Evolutionary conservation across 2,113 vertebrate genomes (phyloP), one percentile per base, ranked within the genome.

Genomic region (Terrapene triunguis): DNA sequence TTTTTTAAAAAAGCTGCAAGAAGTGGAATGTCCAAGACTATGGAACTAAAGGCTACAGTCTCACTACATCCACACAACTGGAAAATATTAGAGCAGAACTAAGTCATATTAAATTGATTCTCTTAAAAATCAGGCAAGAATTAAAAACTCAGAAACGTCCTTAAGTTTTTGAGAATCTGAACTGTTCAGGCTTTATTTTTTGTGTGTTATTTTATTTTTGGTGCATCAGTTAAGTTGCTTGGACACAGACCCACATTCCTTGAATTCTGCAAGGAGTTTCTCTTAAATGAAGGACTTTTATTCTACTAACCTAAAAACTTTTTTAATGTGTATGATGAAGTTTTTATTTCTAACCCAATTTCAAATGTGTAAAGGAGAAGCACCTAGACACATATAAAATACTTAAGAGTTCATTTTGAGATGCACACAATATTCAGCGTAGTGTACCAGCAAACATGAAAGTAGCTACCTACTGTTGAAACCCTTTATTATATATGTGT

Each of bases 41-140:
- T 85, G 29, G 69, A 19, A 87, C 92, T 90, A 14, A 82, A 69
- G 72, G 78, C 48, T 50, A 50, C 50, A 50, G 50, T 50, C 50
- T 50, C 47, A 57, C 25, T 72, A 80, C 84, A 50, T 91, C 90
- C 92, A 94, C 14, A 82, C 85, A 84, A 89, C 78, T 82, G 53
- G 81, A 94, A 93, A 51, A 42, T 42, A 25, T 17, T 74, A 55
- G 25, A 51, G 86, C 85, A 69, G 92, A 97, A 95, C 57, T 90
- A 90, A 90, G 90, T 89, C 89, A 88, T 62, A 93, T 91, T 88
- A 95, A 96, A 95, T 80, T 96, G 81, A 83, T 50, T 47, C 50
- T 93, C 69, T 57, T 50, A 94, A 92, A 55, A 62, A 44, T 47
- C 65, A 74, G 72, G 51, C 80, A 74, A 74, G 38, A 51, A 51